Evolutionary conservation across 2,797 vertebrate genomes (phyloP).

Genomic region (Sciurus vulgaris): DNA sequence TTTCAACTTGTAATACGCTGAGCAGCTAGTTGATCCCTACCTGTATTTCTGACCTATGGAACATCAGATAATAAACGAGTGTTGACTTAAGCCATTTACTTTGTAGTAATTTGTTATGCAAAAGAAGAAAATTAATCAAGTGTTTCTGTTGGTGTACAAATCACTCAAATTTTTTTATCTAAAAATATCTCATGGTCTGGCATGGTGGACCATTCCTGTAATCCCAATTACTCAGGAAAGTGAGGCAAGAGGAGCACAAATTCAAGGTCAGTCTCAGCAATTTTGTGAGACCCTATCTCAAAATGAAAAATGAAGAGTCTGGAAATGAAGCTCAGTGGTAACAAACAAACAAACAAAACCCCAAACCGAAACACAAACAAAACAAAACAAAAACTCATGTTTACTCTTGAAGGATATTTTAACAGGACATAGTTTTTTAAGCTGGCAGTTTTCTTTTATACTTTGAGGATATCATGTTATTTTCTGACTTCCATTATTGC

Average conservation of each 20-base stretch:
- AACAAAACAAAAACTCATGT: background rate
- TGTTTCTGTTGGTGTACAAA: background rate
- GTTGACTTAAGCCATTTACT: background rate
- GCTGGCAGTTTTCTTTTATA: background rate
- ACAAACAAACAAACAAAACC: too few species aligned
- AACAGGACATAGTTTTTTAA: background rate
- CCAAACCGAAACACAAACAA: too few species aligned
- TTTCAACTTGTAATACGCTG: background rate
- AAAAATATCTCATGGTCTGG: background rate
- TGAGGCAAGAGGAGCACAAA: too few species aligned
- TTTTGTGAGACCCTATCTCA: too few species aligned
- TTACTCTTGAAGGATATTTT: background rate
- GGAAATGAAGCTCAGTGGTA: too few species aligned
- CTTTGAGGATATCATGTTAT: background rate
- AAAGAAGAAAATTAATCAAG: background rate
- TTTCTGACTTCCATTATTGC: background rate
- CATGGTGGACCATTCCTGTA: too few species aligned
- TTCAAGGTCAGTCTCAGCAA: too few species aligned
- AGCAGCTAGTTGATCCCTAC: background rate
- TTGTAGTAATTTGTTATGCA: slow-evolving; percentile 2
- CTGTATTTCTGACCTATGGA: background rate
- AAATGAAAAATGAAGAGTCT: too few species aligned
- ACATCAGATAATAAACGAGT: background rate
- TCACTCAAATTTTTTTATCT: background rate
- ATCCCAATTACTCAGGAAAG: too few species aligned